A percentile compares a stretch with the other conserved stretches of the same genome.
Conservation (phyloP, 2,888 invertebrate genomes). For the Brenthis daphne region DNA sequence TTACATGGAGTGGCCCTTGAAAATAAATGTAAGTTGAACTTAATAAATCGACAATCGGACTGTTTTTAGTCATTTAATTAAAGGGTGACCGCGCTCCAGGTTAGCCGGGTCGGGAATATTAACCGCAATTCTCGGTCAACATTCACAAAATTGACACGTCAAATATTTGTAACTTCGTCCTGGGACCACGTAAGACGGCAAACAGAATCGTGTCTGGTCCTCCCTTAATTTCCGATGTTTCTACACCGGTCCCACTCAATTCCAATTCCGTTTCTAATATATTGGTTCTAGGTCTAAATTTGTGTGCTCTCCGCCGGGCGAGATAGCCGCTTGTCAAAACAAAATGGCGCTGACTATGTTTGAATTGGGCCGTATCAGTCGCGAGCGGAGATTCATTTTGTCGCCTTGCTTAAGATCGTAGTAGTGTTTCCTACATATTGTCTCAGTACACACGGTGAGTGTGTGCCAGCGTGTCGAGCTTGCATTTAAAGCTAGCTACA, state of each 20-base stretch:
- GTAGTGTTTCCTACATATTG: constrained; percentile 79
- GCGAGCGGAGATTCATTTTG: constrained; percentile 81
- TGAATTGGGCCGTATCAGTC: constrained; percentile 82
- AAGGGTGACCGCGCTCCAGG: constrained; percentile 69
- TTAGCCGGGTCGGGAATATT: constrained; percentile 77
- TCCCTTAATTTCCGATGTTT: constrained; percentile 82
- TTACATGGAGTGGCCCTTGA: neutral
- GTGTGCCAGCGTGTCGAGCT: constrained; percentile 77
- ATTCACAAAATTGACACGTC: constrained; percentile 83
- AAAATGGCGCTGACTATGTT: constrained; percentile 81
- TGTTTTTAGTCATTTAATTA: constrained; percentile 79
- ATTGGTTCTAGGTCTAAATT: constrained; percentile 57
- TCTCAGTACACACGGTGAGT: constrained; percentile 78
- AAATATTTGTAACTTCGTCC: constrained; percentile 83
- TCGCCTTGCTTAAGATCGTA: constrained; percentile 80
- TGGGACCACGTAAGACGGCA: constrained; percentile 81
- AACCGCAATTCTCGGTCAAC: constrained; percentile 82
- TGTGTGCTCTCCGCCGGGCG: constrained; percentile 45
- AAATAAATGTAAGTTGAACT: constrained; percentile 39
- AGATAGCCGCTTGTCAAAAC: constrained; percentile 80
- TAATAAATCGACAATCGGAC: constrained; percentile 74
- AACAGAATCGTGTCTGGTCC: constrained; percentile 81
- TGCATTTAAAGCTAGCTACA: constrained; percentile 81
- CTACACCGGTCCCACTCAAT: constrained; percentile 52
- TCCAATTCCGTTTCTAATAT: constrained; percentile 54